Evolutionary conservation across 1,140 invertebrate species (phyloP).

Genomic region (Rhagoletis pomonella): DNA sequence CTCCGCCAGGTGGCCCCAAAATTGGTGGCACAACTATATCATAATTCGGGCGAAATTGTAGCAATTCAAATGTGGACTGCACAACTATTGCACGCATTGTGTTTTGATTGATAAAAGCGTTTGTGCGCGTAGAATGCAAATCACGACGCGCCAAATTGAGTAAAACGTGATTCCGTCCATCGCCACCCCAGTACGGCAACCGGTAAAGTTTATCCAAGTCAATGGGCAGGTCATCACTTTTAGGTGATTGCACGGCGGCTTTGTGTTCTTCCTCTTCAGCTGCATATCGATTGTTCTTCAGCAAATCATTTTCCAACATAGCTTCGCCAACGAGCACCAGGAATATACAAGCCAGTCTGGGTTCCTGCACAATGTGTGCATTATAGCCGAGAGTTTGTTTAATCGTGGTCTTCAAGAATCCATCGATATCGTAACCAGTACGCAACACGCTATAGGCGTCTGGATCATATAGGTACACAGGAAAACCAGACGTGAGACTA

Average conservation of each 20-base stretch:
- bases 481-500: conserved; percentile 93
- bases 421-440: conserved; percentile 83
- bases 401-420: conserved; percentile 86
- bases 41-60: conserved; percentile 84
- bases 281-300: conserved; percentile 71
- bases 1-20: conserved; percentile 86
- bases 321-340: conserved; percentile 88
- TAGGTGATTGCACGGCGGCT: neutral
- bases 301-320: conserved; percentile 74
- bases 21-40: conserved; percentile 91
- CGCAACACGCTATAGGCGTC: conserved; percentile 80
- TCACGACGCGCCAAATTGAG: conserved; percentile 87
- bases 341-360: conserved; percentile 91
- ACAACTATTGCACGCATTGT: conserved; percentile 85
- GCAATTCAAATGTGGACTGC: conserved; percentile 86
- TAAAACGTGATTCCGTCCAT: conserved; percentile 96
- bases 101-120: conserved; percentile 78
- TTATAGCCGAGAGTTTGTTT: conserved; percentile 88
- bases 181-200: conserved; percentile 93
- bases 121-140: conserved; percentile 80
- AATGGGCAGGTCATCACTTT: conserved; percentile 53
- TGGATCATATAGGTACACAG: conserved; percentile 92
- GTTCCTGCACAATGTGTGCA: conserved; percentile 88
- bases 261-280: conserved; percentile 61
- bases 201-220: conserved; percentile 80